Conservation (phyloP, 2,888 invertebrate species). For the Tachina fera region DNA sequence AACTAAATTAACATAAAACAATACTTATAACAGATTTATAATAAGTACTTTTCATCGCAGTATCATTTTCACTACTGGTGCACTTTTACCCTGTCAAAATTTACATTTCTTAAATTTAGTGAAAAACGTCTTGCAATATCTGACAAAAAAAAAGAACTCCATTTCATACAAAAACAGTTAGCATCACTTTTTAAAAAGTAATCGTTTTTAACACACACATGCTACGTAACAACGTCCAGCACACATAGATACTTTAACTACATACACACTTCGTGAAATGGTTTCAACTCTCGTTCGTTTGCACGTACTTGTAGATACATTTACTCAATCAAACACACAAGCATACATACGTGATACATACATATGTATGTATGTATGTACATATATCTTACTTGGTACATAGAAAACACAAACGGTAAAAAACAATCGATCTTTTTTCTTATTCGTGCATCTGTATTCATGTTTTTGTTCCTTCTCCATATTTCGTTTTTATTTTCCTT, state of each 20-base stretch:
- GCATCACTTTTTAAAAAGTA: constrained; percentile 46
- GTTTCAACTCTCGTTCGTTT: constrained; percentile 2
- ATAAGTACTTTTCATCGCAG: no score
- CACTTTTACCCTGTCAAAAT: no score
- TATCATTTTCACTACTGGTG: no score
- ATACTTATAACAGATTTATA: no score
- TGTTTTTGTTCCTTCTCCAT: constrained; percentile 25
- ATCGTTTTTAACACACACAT: constrained; percentile 33
- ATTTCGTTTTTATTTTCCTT: constrained; percentile 37
- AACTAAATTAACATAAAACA: no score
- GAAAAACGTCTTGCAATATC: no score
- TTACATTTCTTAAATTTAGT: no score
- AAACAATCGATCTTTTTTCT: constrained; percentile 71
- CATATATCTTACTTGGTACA: constrained; percentile 26
- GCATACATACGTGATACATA: constrained; percentile 2
- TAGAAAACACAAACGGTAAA: constrained; percentile 63
- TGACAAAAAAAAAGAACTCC: not conserved
- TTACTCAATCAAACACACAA: not conserved
- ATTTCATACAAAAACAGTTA: constrained; percentile 14
- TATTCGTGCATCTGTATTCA: constrained; percentile 34
- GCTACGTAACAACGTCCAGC: not conserved
- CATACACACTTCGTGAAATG: not conserved
- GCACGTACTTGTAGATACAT: constrained; percentile 23
- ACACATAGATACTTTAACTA: not conserved
- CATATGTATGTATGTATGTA: not conserved